Evolutionary conservation across 1,140 invertebrate species (phyloP).

Genomic region (Pristionchus pacificus): DNA sequence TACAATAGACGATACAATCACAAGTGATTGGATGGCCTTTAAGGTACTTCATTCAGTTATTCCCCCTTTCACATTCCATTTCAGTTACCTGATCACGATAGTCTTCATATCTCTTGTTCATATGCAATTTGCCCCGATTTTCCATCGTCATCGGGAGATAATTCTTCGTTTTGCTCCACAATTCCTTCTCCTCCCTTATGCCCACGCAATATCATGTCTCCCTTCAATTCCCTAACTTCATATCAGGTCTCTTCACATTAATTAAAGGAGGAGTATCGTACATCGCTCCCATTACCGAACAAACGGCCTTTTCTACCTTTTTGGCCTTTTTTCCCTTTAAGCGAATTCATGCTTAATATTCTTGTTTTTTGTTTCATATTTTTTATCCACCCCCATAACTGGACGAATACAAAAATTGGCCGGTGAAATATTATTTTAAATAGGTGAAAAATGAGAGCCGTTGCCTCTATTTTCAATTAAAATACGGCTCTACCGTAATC

Average conservation of each 20-base stretch:
- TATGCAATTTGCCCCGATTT: conserved; percentile 52
- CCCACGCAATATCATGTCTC: conserved; percentile 52
- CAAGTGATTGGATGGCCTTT: conserved; percentile 54
- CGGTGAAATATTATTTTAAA: no score
- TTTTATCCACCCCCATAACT: no score
- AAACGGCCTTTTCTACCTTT: no score
- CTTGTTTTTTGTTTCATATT: no score
- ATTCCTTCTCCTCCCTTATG: conserved; percentile 56
- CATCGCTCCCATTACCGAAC: no score
- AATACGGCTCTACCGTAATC: no score
- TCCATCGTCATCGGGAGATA: conserved; percentile 41
- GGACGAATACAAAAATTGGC: no score
- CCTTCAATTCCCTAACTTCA: conserved; percentile 51
- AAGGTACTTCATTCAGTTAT: conserved; percentile 36
- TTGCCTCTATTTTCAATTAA: no score
- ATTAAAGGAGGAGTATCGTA: conserved; percentile 22
- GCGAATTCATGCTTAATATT: no score
- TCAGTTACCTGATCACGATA: conserved; percentile 45
- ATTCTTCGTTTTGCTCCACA: conserved; percentile 37
- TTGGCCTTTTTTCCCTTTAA: no score
- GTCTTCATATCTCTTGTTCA: conserved; percentile 42
- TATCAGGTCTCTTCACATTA: conserved; percentile 32
- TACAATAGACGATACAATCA: conserved; percentile 54
- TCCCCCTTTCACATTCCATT: not conserved
- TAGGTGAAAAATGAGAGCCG: no score